Evolutionary conservation across 2,888 invertebrate genomes (phyloP), one percentile per base, ranked within the genome.

Genomic region (Anthrax anthrax): DNA sequence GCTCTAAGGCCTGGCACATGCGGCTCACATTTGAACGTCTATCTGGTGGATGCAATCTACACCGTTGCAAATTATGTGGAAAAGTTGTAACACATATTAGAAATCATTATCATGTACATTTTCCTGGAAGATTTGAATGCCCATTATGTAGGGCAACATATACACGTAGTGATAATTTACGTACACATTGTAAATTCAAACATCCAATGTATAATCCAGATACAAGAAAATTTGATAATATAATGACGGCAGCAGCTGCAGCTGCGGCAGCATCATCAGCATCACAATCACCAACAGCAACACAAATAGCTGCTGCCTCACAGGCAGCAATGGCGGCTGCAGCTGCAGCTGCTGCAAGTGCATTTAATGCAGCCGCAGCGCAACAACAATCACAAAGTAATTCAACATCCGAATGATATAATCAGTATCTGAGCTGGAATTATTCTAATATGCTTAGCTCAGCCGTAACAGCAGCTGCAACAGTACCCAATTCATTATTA

Each of bases 1-100:
- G 87, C 81, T 86, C 87, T 72, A 86, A 86, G 81, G 85, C 86
- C 79, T 87, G 87, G 85, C 87, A 87, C 78, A 87, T 87, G 87
- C 84, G 87, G 77, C 82, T 87, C 75, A 87, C 87, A 74, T 88
- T 87, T 78, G 88, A 88, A 79, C 85, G 87, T 68, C 80, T 87
- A 76, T 85, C 86, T 73, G 87, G 87, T 73, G 84, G 85, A 75
- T 84, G 85, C 72, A 88, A 88, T 78, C 83, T 86, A 76, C 87
- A 88, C 78, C 84, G 86, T 71, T 88, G 88, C 80, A 87, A 87
- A 79, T 80, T 88, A 74, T 88, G 87, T 76, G 87, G 88, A 74
- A 88, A 88, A 80, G 85, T 88, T 77, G 88, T 88, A 75, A 87
- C 88, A 72, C 87, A 88, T 79, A 87, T 87, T 76, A 81, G 88